Evolutionary conservation across 2,888 invertebrate species (phyloP).

Genomic region (Phortica okadai): DNA sequence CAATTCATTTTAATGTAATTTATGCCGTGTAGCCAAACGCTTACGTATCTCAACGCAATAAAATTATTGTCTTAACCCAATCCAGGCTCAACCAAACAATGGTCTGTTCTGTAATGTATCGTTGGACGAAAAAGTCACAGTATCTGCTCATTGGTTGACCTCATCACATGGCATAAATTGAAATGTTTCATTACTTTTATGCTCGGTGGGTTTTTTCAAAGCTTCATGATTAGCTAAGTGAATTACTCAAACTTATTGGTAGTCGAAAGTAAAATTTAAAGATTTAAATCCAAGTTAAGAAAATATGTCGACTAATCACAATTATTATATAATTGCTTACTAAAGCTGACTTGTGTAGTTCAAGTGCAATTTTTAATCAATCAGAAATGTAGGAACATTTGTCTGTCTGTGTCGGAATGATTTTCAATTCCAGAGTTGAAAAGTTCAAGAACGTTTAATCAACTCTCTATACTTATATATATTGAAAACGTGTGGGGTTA

Average conservation of each 20-base stretch:
- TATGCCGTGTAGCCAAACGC: slow-evolving; percentile 60
- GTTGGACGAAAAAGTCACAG: not conserved
- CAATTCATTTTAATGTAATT: slow-evolving; percentile 72
- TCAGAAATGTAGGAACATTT: not conserved
- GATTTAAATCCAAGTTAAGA: not conserved
- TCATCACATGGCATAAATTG: not conserved
- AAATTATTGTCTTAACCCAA: slow-evolving; percentile 25
- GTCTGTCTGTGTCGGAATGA: no score
- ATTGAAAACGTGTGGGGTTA: no score
- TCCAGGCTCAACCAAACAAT: not conserved
- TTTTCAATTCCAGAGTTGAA: not conserved
- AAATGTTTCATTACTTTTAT: not conserved
- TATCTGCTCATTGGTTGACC: not conserved
- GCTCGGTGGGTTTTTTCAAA: slow-evolving; percentile 3
- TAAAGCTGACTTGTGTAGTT: no score
- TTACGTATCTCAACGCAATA: slow-evolving; percentile 20
- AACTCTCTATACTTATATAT: slow-evolving; percentile 2
- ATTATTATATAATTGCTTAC: no score
- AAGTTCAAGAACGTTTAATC: slow-evolving; percentile 9
- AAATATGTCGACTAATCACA: not conserved
- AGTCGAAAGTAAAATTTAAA: not conserved
- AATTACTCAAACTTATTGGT: not conserved
- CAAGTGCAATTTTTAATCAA: no score
- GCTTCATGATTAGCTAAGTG: slow-evolving; percentile 27
- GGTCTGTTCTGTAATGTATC: not conserved